phyloP scores from a whole-genome alignment of 1,140 invertebrate species.

The Plectrocnemia conspersa region DNA sequence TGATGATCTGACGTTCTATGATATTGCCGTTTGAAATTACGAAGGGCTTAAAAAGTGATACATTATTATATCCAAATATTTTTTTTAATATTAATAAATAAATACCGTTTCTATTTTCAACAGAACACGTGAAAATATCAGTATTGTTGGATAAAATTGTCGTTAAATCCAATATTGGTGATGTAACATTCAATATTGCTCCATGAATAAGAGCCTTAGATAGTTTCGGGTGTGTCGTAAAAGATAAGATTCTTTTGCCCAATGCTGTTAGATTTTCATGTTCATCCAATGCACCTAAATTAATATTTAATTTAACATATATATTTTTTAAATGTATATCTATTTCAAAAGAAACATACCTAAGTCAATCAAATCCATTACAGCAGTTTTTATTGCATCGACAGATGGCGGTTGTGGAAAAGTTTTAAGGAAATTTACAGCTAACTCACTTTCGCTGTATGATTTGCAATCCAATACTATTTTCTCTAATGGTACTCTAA shows the following conservation, averaged over 20 bases:
- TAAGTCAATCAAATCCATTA: constrained; percentile 51
- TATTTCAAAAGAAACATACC: constrained; percentile 37
- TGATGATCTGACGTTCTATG: constrained; percentile 54
- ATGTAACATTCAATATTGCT: constrained; percentile 48
- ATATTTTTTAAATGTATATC: constrained; percentile 2
- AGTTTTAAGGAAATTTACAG: constrained; percentile 49
- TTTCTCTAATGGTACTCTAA: constrained; percentile 47
- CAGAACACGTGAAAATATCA: constrained; percentile 40
- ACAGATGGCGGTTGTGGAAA: constrained; percentile 54
- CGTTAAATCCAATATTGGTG: constrained; percentile 35
- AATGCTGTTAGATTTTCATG: constrained; percentile 55
- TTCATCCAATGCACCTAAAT: constrained; percentile 49
- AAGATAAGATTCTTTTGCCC: constrained; percentile 50
- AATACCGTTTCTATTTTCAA: constrained; percentile 41
- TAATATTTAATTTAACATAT: constrained; percentile 13
- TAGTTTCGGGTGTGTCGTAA: constrained; percentile 54
- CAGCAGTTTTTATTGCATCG: constrained; percentile 46
- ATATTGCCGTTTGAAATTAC: constrained; percentile 48
- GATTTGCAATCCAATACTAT: constrained; percentile 47
- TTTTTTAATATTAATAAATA: constrained; percentile 10
- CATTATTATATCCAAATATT: not conserved
- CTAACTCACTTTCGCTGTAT: constrained; percentile 43
- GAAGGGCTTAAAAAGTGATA: constrained; percentile 38
- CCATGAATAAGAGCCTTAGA: constrained; percentile 54
- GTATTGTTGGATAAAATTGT: constrained; percentile 40